phyloP scores from a whole-genome alignment of 2,888 invertebrate genomes.

The Acanthosepion lycidas region DNA sequence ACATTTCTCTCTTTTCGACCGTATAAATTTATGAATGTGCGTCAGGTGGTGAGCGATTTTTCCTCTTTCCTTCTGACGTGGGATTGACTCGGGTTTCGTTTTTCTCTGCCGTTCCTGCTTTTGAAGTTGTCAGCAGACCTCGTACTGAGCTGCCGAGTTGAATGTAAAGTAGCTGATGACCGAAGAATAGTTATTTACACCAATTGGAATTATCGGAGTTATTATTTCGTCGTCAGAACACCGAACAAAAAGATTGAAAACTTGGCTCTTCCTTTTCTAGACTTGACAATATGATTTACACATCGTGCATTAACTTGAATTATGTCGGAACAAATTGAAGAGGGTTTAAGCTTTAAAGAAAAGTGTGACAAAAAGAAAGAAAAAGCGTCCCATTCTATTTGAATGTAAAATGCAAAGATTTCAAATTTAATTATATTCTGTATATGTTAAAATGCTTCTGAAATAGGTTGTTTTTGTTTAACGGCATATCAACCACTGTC shows the following conservation, averaged over 20 bases:
- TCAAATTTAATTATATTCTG: too few species aligned
- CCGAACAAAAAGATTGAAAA: not conserved
- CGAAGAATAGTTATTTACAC: not conserved
- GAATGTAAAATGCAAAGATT: too few species aligned
- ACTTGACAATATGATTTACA: not conserved
- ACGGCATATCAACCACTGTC: too few species aligned
- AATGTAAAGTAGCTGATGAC: not conserved
- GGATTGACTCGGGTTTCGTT: not conserved
- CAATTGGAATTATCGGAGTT: not conserved
- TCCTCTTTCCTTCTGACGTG: not conserved
- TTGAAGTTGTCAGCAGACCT: not conserved
- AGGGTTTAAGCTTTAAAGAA: too few species aligned
- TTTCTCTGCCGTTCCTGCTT: not conserved
- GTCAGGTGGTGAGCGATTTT: not conserved
- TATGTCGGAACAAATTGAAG: too few species aligned
- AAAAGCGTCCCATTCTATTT: too few species aligned
- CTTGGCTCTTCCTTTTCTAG: not conserved
- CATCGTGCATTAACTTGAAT: not conserved
- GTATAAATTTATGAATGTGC: not conserved
- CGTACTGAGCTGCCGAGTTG: not conserved
- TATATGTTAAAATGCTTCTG: too few species aligned
- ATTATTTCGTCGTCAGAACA: not conserved
- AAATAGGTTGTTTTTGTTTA: too few species aligned
- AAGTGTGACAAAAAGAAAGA: not conserved
- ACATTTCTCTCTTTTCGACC: not conserved